Base-by-base conservation (phyloP, 2,797 vertebrate genomes). In the Acipenser oxyrinchus region DNA sequence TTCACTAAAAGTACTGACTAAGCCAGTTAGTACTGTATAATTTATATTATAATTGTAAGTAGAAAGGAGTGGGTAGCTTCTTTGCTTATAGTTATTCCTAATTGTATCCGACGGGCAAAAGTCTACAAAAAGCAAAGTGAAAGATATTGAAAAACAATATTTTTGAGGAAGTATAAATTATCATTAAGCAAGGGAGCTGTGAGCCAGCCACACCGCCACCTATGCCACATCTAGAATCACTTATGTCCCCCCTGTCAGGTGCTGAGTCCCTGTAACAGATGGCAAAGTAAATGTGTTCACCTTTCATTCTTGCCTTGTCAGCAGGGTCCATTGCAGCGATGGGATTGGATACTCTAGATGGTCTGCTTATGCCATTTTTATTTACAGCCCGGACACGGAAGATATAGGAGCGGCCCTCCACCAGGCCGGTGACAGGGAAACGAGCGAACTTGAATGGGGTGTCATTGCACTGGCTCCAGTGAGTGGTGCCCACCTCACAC, bases 391-490 rank as follows among this genome's bases (percentile, higher is more conserved):
- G 87, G 49, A 99, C 95, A 70, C 95, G 92, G 73, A 98, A 99
- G 64, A 89, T 72, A 62, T 99, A 99, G 48, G 95, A 93, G 2
- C 91, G 94, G 0, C 95, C 94, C 83, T 99, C 97, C 70, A 93
- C 90, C 77, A 99, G 83, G 3, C 95, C 95, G n/a, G 95, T 98
- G 73, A 98, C 97, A 0, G 97, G 97, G 79, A 96, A 98, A 66
- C 96, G 95, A 60, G 97, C 94, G 65, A 96, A 99, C 79, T 96
- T 99, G 81, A 99, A 93, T 0, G 95, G 94, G 2, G 76, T 87
- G 71, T 99, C 96, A 9, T 98, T 99, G 78, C 97, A 99, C 74
- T 97, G 97, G 59, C 92, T 90, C 97, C 97, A 99, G 82, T 90
- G 92, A 11, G 89, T 86, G 58, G 92, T 93, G 66, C 95, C 94